Evolutionary conservation across 1,140 invertebrate genomes (phyloP), one percentile per base, ranked within the genome.

Genomic region (Armadillidium nasatum): DNA sequence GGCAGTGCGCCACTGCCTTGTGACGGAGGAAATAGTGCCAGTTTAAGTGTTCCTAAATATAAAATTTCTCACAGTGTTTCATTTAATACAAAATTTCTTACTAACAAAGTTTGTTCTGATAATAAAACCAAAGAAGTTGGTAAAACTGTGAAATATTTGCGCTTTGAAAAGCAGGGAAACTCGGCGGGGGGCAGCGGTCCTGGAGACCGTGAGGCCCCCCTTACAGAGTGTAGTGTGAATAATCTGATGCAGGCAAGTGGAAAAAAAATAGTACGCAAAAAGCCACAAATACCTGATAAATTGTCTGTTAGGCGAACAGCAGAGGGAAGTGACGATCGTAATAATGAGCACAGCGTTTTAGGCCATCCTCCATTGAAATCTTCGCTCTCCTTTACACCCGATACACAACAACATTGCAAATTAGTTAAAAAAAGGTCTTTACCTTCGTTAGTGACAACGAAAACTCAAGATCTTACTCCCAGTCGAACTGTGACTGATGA

Each of bases 171-270:
- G 70, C 67, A 21, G 74, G 72, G 21, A 76, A 72, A 74, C 54
- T 76, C 75, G 76, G 72, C 77, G 80, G 80, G 80, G 80, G 80
- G 80, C 80, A 81, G 78, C 80, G 80, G 80, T 79, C 77, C 74
- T 79, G 76, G 77, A 75, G 77, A 81, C 80, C 80, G 80, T 81
- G 73, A 77, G 77, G 77, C 80, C 80, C 80, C 80, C 80, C 78
- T 71, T 75, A 77, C 70, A 66, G 54, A 76, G 75, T 77, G 71
- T 76, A 68, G 46, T 43, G 44, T 67, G 19, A 71, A 68, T 44
- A 50, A 33, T 67, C 72, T 73, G n/a, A 43, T 73, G 33, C 76
- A 67, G 50, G 71, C 70, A 44, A 50, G 68, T 23, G 70, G 43
- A 67, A 69, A 46, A 71, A 68, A 60, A 74, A 45, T 46, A 54